These are phyloP conservation scores for Helogale parvula DNA, from an alignment of 2,113 vertebrate species.

Conservation along the genomic window DNA sequence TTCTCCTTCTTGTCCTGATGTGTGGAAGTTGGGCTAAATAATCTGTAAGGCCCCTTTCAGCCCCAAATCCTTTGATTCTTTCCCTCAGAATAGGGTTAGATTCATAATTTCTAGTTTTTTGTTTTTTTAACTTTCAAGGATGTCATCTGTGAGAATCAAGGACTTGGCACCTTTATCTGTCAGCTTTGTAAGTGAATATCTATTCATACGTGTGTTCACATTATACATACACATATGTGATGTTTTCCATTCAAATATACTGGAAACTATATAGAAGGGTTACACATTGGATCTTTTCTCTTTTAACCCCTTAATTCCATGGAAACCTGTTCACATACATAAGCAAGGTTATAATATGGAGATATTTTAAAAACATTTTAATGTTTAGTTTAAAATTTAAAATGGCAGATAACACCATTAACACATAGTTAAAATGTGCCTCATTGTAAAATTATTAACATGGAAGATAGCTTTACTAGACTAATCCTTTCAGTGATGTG, in stretches of 20 bases:
- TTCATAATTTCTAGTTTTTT: not conserved
- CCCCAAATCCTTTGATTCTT: not conserved
- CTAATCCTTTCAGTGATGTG: not conserved
- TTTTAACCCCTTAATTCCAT: not conserved
- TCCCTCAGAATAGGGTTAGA: not conserved
- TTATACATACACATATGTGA: not conserved
- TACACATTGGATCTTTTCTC: not conserved
- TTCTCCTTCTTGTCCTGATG: not conserved
- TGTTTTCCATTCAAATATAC: not conserved
- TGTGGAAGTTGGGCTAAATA: not conserved
- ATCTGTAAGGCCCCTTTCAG: not conserved
- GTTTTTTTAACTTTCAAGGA: not conserved
- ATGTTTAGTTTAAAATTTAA: slow-evolving; percentile 14
- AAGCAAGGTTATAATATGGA: slow-evolving; percentile 29
- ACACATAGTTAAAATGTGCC: not conserved
- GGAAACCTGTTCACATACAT: not conserved
- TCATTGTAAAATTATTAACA: slow-evolving; percentile 9
- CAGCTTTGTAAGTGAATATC: not conserved
- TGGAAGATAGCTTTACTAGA: not conserved
- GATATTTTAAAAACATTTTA: not conserved
- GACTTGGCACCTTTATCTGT: not conserved
- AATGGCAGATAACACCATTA: not conserved
- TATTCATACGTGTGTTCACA: not conserved
- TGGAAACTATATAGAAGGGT: not conserved
- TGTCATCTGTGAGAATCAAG: not conserved